phyloP scores from a whole-genome alignment of 2,888 invertebrate species.

The Baronia brevicornis region DNA sequence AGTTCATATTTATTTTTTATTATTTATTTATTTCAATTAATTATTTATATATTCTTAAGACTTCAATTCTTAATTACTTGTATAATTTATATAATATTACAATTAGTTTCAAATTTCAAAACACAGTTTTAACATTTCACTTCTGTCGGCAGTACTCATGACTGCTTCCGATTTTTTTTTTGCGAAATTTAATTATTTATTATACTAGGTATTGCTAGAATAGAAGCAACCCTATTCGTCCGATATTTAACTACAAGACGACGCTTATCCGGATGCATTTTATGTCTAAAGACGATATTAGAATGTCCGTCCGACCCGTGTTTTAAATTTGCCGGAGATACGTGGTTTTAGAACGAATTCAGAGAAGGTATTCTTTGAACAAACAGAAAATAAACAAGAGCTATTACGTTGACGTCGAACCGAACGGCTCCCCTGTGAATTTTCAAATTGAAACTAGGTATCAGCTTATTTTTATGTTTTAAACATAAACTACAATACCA shows the following conservation, averaged over 20 bases:
- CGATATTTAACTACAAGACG: constrained; percentile 41
- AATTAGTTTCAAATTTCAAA: constrained; percentile 3
- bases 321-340: constrained; percentile 23
- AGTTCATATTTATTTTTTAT: too few relatives aligned
- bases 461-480: constrained; percentile 6
- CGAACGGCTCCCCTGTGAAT: constrained; percentile 9
- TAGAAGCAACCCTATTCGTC: constrained; percentile 24
- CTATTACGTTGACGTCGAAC: constrained; percentile 10
- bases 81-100: too few relatives aligned
- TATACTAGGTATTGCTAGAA: too few relatives aligned
- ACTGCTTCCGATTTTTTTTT: too few relatives aligned
- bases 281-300: constrained; percentile 31
- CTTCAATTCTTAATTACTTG: too few relatives aligned
- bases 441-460: constrained; percentile 11
- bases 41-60: constrained; percentile 1
- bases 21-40: too few relatives aligned
- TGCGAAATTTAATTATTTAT: too few relatives aligned
- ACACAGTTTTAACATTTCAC: too few relatives aligned
- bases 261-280: constrained; percentile 16
- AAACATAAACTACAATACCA: constrained; percentile 7
- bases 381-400: constrained; percentile 14
- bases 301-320: constrained; percentile 33
- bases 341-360: constrained; percentile 14
- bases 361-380: constrained; percentile 15
- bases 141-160: too few relatives aligned